Percentiles rank a stretch among this genome's conserved stretches.
phyloP scores from a whole-genome alignment of 2,888 invertebrate genomes.

The Asteroscopus sphinx region DNA sequence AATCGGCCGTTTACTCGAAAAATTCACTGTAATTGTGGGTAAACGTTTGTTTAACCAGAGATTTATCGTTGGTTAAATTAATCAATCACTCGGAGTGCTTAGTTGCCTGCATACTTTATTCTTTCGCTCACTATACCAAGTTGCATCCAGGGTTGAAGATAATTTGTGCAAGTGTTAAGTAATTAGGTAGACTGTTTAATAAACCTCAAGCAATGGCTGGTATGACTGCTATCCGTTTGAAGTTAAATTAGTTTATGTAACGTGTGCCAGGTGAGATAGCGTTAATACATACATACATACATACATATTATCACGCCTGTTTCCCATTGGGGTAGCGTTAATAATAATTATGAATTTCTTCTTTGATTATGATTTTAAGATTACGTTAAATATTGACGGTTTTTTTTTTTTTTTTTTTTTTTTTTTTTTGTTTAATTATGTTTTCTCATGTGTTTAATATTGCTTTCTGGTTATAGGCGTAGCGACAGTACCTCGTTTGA shows the following conservation, averaged over 20 bases:
- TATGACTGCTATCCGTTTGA: conserved; percentile 39
- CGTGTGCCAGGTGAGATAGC: conserved; percentile 20
- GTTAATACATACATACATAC: too few relatives aligned
- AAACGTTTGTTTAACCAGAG: too few relatives aligned
- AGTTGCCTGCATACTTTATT: background rate
- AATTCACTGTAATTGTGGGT: too few relatives aligned
- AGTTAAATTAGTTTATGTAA: conserved; percentile 42
- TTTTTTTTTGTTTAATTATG: too few relatives aligned
- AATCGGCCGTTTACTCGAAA: too few relatives aligned
- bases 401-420: too few relatives aligned
- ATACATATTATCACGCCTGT: too few relatives aligned
- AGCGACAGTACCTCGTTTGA: background rate
- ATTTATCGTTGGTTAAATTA: too few relatives aligned
- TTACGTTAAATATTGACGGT: conserved; percentile 24
- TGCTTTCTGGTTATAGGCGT: background rate
- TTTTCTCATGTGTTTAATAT: conserved; percentile 7
- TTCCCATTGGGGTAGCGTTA: too few relatives aligned
- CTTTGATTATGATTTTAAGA: conserved; percentile 30
- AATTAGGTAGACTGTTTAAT: conserved; percentile 54
- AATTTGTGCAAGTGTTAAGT: conserved; percentile 47
- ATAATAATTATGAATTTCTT: conserved; percentile 27
- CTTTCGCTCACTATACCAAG: conserved; percentile 12
- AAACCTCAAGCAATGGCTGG: conserved; percentile 40
- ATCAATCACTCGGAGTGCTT: too few relatives aligned
- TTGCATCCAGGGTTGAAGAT: conserved; percentile 27